phyloP scores from a whole-genome alignment of 2,113 vertebrate genomes.

The Orientallactaga bullata region DNA sequence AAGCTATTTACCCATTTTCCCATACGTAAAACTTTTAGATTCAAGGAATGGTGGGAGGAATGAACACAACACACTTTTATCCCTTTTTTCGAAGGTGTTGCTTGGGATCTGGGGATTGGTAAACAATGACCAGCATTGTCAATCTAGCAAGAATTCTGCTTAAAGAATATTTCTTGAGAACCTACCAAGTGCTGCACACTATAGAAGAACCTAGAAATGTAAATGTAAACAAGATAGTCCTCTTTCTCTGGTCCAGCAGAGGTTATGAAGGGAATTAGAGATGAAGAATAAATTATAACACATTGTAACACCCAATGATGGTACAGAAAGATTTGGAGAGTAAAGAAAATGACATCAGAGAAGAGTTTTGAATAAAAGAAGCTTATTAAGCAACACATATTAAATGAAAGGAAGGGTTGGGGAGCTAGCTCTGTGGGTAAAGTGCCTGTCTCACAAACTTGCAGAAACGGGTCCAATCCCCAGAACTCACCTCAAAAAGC shows the following conservation, averaged over 20 bases:
- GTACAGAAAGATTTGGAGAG: not conserved
- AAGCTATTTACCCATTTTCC: slow-evolving; percentile 17
- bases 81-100: slow-evolving; percentile 7
- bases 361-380: not conserved
- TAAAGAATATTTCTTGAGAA: slow-evolving; percentile 29
- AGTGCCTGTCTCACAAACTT: too few relatives aligned
- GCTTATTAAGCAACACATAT: not conserved
- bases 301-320: not conserved
- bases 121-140: slow-evolving; percentile 14
- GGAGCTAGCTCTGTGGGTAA: too few relatives aligned
- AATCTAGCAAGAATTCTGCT: slow-evolving; percentile 27
- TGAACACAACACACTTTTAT: not conserved
- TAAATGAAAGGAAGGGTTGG: not conserved
- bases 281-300: not conserved
- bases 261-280: not conserved
- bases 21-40: slow-evolving; percentile 13
- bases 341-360: slow-evolving; percentile 12
- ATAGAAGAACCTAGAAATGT: not conserved
- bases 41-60: slow-evolving; percentile 29
- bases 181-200: slow-evolving; percentile 10
- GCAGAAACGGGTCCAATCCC: too few relatives aligned
- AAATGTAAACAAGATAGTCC: not conserved
- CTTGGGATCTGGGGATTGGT: not conserved
- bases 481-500: too few relatives aligned
- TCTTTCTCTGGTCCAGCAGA: not conserved